Evolutionary conservation across 1,140 invertebrate genomes (phyloP).

Genomic region (Glomeris maerens): DNA sequence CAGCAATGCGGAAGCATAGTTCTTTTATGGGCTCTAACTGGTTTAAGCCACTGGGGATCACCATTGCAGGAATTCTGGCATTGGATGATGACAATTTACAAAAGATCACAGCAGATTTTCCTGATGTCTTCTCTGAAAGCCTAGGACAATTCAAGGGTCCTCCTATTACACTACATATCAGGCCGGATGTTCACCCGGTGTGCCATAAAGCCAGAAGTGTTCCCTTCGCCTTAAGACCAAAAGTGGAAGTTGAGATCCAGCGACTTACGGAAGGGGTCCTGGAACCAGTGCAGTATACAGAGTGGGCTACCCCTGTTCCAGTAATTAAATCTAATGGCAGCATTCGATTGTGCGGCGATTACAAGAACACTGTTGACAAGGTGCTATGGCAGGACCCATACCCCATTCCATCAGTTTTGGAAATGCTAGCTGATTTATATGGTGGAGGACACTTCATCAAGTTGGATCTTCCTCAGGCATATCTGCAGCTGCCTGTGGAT

Average conservation of each 20-base stretch:
- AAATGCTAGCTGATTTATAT: slow-evolving; percentile 16
- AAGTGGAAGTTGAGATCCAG: neutral
- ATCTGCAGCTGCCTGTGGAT: slow-evolving; percentile 17
- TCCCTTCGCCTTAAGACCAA: neutral
- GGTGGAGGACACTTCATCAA: slow-evolving; percentile 19
- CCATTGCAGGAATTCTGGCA: too few relatives aligned
- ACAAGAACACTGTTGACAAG: slow-evolving; percentile 20
- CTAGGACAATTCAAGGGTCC: neutral
- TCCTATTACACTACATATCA: neutral
- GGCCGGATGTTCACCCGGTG: neutral
- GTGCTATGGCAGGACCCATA: slow-evolving; percentile 14
- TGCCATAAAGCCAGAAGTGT: neutral
- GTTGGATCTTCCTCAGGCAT: slow-evolving; percentile 19
- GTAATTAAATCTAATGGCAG: slow-evolving; percentile 1
- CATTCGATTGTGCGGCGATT: slow-evolving; percentile 7
- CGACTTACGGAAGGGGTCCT: neutral
- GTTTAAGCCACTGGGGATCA: too few relatives aligned
- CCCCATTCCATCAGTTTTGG: slow-evolving; percentile 19
- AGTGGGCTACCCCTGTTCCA: neutral
- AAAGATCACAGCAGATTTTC: neutral
- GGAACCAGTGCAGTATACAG: neutral
- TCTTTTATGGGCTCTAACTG: too few relatives aligned
- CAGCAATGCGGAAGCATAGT: too few relatives aligned
- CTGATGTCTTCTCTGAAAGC: neutral
- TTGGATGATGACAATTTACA: too few relatives aligned